Evolutionary conservation across 2,797 vertebrate genomes (phyloP).

Genomic region (Bucorvus abyssinicus): DNA sequence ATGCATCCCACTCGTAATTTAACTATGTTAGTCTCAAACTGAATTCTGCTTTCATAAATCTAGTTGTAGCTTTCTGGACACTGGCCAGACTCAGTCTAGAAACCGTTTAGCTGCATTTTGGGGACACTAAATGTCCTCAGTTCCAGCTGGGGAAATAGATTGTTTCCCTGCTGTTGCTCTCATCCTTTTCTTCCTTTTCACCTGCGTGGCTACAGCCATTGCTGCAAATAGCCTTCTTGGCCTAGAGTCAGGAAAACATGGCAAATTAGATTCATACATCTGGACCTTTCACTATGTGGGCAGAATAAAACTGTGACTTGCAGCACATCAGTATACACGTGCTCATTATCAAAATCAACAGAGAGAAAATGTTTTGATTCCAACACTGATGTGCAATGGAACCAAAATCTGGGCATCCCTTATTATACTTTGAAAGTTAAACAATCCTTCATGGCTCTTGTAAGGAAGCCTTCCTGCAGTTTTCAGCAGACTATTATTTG

Average conservation of each 20-base stretch:
- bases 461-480: neutral
- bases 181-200: neutral
- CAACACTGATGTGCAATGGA: neutral
- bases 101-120: neutral
- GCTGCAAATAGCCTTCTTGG: neutral
- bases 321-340: neutral
- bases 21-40: neutral
- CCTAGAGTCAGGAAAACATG: neutral
- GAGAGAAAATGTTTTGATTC: neutral
- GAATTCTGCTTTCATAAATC: neutral
- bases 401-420: neutral
- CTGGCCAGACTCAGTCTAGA: neutral
- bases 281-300: neutral
- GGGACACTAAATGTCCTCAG: neutral
- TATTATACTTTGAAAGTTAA: neutral
- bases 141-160: neutral
- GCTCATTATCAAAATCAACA: neutral
- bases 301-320: neutral
- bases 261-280: neutral
- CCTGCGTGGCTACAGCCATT: accelerated
- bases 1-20: neutral
- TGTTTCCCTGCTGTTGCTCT: neutral
- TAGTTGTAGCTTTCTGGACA: neutral
- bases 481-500: neutral
- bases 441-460: neutral